Percentiles rank a stretch among this genome's conserved stretches.
Evolutionary conservation across 2,888 invertebrate genomes (phyloP).

Genomic region (Nomada ruficornis): DNA sequence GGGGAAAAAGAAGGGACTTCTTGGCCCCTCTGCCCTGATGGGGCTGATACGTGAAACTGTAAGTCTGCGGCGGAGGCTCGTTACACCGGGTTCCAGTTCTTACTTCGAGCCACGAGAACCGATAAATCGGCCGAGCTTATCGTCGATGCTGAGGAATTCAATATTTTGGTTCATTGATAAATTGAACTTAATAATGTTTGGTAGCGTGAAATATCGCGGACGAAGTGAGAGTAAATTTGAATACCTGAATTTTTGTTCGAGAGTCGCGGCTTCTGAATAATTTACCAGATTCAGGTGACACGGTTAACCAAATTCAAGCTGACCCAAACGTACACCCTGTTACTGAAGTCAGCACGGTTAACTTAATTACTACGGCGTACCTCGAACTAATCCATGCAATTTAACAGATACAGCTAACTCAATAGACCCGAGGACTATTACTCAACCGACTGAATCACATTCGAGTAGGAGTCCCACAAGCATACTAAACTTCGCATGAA

Average conservation of each 20-base stretch:
- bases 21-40: neutral
- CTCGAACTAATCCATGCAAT: neutral
- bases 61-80: conserved; percentile 16
- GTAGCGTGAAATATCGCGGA: too few species aligned
- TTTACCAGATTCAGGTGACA: too few species aligned
- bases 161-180: too few species aligned
- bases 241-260: too few species aligned
- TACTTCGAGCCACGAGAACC: neutral
- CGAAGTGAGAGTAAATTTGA: too few species aligned
- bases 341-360: too few species aligned
- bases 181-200: too few species aligned
- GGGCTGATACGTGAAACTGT: neutral
- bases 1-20: too few species aligned
- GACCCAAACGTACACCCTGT: too few species aligned
- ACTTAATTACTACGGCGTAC: neutral
- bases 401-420: neutral
- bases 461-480: neutral
- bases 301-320: too few species aligned
- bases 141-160: too few species aligned
- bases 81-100: conserved; percentile 13
- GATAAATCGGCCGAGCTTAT: neutral
- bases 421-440: neutral
- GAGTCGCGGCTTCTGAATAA: too few species aligned
- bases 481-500: neutral
- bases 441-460: neutral